These are phyloP conservation scores for Ailurus styani DNA, from an alignment of 2,113 vertebrate genomes.

Conservation along the genomic window DNA sequence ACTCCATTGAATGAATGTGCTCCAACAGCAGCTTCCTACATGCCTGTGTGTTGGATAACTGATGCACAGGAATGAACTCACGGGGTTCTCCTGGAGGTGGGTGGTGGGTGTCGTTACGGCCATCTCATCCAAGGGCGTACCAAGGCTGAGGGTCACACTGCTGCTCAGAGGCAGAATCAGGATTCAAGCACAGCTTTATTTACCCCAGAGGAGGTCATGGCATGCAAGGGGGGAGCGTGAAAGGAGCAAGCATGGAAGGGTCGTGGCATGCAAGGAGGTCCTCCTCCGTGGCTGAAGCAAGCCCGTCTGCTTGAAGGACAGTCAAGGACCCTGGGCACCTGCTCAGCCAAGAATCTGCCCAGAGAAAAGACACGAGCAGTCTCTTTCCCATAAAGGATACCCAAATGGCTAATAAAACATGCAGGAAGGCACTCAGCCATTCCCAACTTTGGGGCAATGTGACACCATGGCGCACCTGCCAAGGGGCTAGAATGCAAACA, in stretches of 20 bases:
- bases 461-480: neutral
- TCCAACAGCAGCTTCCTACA: neutral
- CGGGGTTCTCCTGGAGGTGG: neutral
- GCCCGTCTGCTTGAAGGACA: neutral
- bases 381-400: neutral
- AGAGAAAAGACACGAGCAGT: neutral
- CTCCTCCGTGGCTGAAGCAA: neutral
- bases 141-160: neutral
- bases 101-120: neutral
- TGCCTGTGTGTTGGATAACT: neutral
- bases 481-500: neutral
- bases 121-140: neutral
- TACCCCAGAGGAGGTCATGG: neutral
- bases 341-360: neutral
- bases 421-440: neutral
- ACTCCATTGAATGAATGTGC: neutral
- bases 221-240: too few relatives aligned
- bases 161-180: neutral
- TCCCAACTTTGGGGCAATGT: neutral
- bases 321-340: neutral
- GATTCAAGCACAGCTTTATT: neutral
- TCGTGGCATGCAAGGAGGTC: rapidly evolving
- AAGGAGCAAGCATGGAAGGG: too few relatives aligned
- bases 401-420: neutral
- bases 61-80: neutral